phyloP scores from a whole-genome alignment of 2,888 invertebrate species.

The Falcaria lacertinaria region DNA sequence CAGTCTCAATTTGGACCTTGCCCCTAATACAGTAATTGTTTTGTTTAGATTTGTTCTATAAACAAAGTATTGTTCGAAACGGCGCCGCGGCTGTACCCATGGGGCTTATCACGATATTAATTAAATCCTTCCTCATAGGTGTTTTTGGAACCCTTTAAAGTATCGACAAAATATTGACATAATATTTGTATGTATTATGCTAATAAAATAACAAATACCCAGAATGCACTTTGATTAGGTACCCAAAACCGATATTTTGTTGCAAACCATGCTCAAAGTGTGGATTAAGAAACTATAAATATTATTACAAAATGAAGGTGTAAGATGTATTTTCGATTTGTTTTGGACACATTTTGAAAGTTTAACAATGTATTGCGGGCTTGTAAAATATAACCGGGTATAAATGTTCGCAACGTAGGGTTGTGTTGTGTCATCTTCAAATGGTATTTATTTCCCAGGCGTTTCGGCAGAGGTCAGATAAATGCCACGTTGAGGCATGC shows the following conservation, averaged over 20 bases:
- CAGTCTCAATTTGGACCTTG: constrained; percentile 32
- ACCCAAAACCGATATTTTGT: too few relatives aligned
- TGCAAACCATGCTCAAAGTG: too few relatives aligned
- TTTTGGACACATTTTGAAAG: constrained; percentile 6
- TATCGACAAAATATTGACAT: too few relatives aligned
- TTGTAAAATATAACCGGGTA: not conserved
- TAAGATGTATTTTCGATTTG: not conserved
- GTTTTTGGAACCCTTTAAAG: too few relatives aligned
- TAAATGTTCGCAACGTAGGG: constrained; percentile 7
- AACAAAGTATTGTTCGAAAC: constrained; percentile 2
- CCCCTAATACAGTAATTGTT: constrained; percentile 32
- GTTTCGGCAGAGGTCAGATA: constrained; percentile 45
- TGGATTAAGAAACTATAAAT: too few relatives aligned
- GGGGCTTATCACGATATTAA: too few relatives aligned
- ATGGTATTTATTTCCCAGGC: constrained; percentile 56
- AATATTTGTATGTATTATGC: too few relatives aligned
- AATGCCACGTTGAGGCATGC: constrained; percentile 51
- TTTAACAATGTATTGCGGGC: not conserved
- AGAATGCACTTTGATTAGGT: too few relatives aligned
- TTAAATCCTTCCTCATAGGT: too few relatives aligned
- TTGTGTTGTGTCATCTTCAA: constrained; percentile 58
- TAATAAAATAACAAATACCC: too few relatives aligned
- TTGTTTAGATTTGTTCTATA: constrained; percentile 20
- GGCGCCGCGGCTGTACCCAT: too few relatives aligned
- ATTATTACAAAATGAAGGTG: not conserved